Evolutionary conservation across 2,888 invertebrate genomes (phyloP).

Genomic region (Eupithecia pulchellata): DNA sequence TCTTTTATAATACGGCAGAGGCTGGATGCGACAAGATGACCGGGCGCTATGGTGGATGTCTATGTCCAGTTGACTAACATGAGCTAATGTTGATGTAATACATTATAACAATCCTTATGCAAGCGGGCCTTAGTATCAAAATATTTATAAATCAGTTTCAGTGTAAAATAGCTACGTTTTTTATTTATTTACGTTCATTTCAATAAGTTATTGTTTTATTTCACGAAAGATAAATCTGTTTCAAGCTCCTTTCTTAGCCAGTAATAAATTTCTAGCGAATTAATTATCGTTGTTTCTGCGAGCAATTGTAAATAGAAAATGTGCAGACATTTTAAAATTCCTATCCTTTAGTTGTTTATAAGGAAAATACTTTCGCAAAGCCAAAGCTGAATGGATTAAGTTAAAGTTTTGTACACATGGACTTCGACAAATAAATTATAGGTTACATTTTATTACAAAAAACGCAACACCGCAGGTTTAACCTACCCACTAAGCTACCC

Average conservation of each 20-base stretch:
- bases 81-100: no score
- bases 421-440: no score
- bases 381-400: no score
- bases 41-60: no score
- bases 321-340: neutral
- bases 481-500: no score
- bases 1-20: no score
- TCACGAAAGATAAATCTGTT: constrained; percentile 15
- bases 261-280: constrained; percentile 48
- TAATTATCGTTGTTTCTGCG: constrained; percentile 42
- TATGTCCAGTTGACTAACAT: no score
- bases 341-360: neutral
- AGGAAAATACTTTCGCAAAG: neutral
- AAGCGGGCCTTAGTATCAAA: neutral
- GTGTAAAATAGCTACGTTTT: neutral
- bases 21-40: no score
- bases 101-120: neutral
- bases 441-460: no score
- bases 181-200: no score
- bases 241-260: constrained; percentile 27
- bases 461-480: no score
- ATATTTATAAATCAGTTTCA: neutral
- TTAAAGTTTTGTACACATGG: no score
- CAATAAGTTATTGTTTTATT: constrained; percentile 1
- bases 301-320: constrained; percentile 45